These are phyloP conservation scores for Drosophila nannoptera DNA, from an alignment of 1,140 invertebrate species.

Conservation along the genomic window DNA sequence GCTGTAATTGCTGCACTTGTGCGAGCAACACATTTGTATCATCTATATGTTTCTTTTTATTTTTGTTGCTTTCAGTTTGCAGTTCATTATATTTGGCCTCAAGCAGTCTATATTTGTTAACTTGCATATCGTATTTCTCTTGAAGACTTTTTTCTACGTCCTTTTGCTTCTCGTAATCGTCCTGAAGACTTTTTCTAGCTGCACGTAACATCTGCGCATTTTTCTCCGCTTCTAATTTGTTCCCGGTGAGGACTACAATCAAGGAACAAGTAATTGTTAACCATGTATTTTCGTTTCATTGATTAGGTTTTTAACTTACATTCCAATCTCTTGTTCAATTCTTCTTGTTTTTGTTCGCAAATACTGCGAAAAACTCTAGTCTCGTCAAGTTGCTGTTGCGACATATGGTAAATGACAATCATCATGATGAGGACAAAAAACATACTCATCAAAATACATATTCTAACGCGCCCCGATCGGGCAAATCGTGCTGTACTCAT, in stretches of 20 bases:
- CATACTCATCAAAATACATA: slow-evolving; percentile 79
- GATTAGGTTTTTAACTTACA: slow-evolving; percentile 65
- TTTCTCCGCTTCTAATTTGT: slow-evolving; percentile 80
- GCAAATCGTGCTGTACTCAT: slow-evolving; percentile 81
- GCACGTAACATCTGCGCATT: slow-evolving; percentile 79
- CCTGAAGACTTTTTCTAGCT: slow-evolving; percentile 78
- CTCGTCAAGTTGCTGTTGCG: slow-evolving; percentile 80
- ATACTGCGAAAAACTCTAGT: slow-evolving; percentile 76
- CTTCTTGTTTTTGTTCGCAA: slow-evolving; percentile 80
- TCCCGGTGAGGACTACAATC: slow-evolving; percentile 63
- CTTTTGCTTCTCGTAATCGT: slow-evolving; percentile 77
- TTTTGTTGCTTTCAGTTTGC: slow-evolving; percentile 52
- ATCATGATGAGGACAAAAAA: slow-evolving; percentile 79
- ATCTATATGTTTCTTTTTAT: slow-evolving; percentile 66
- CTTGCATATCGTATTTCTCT: slow-evolving; percentile 77
- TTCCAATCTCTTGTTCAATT: slow-evolving; percentile 80
- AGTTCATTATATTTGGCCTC: slow-evolving; percentile 68
- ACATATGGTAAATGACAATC: slow-evolving; percentile 80
- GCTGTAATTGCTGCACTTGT: slow-evolving; percentile 52
- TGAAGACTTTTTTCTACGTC: slow-evolving; percentile 78
- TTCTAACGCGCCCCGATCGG: slow-evolving; percentile 80
- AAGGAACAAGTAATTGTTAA: slow-evolving; percentile 3
- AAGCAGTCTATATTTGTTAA: slow-evolving; percentile 80
- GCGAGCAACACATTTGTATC: slow-evolving; percentile 54
- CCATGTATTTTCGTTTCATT: not conserved